Conservation (phyloP, 2,888 invertebrate genomes). For the Cynaeus angustus region DNA sequence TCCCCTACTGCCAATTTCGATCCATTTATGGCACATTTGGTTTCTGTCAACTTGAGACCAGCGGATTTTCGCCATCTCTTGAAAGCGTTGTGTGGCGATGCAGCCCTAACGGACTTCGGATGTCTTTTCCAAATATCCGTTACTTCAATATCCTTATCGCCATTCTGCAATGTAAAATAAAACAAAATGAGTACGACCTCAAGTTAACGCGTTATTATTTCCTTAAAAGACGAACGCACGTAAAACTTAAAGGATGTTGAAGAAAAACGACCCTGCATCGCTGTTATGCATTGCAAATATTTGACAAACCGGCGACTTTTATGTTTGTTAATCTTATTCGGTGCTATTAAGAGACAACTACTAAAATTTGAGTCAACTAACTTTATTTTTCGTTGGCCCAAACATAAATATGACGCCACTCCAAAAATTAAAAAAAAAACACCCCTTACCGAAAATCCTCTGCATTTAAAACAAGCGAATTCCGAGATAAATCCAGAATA, state of each 20-base stretch:
- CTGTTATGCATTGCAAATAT: slow-evolving; percentile 17
- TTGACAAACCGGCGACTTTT: slow-evolving; percentile 7
- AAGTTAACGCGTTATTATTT: slow-evolving; percentile 18
- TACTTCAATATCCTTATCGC: slow-evolving; percentile 69
- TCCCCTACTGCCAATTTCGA: slow-evolving; percentile 51
- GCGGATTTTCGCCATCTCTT: slow-evolving; percentile 67
- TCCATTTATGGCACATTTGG: slow-evolving; percentile 58
- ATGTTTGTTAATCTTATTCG: slow-evolving; percentile 24
- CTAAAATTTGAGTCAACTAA: slow-evolving; percentile 14
- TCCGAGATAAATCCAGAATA: slow-evolving; percentile 70
- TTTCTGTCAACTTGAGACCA: slow-evolving; percentile 57
- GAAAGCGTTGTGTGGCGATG: slow-evolving; percentile 67
- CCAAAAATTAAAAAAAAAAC: neutral
- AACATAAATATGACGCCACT: neutral
- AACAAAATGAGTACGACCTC: slow-evolving; percentile 24
- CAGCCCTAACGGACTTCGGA: slow-evolving; percentile 52
- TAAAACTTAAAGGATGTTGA: slow-evolving; percentile 28
- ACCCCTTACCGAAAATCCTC: slow-evolving; percentile 66
- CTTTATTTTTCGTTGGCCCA: neutral
- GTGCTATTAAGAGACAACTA: slow-evolving; percentile 8
- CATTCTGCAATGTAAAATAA: slow-evolving; percentile 66
- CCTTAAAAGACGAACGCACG: slow-evolving; percentile 31
- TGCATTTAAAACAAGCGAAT: slow-evolving; percentile 68
- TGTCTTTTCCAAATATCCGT: slow-evolving; percentile 67
- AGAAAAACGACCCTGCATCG: slow-evolving; percentile 47